phyloP scores from a whole-genome alignment of 2,888 invertebrate species.

The Seladonia tumulorum region DNA sequence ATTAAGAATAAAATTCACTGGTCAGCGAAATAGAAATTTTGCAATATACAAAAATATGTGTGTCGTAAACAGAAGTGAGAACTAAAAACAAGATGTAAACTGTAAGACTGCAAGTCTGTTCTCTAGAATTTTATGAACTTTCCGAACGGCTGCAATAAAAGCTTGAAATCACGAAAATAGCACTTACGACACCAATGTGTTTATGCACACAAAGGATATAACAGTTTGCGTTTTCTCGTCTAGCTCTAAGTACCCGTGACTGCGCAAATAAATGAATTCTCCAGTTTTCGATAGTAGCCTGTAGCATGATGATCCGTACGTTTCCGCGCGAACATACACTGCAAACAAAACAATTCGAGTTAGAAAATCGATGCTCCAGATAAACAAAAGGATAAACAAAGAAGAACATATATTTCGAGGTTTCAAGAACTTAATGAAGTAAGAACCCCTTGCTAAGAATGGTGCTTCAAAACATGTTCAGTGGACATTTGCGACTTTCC shows the following conservation, averaged over 20 bases:
- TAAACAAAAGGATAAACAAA: background rate
- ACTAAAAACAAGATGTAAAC: background rate
- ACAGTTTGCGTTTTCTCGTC: slow-evolving; percentile 91
- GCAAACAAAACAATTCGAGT: slow-evolving; percentile 66
- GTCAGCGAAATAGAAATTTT: background rate
- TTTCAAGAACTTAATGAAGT: background rate
- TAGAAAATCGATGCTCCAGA: background rate
- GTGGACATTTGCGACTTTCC: background rate
- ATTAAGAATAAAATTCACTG: background rate
- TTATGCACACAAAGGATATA: slow-evolving; percentile 94
- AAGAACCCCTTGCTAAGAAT: background rate
- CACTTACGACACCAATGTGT: slow-evolving; percentile 88
- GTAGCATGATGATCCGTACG: slow-evolving; percentile 94
- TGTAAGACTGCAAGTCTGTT: background rate
- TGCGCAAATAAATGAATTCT: slow-evolving; percentile 93
- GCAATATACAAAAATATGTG: background rate
- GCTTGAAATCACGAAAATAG: background rate
- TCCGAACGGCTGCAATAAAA: background rate
- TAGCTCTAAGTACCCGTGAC: slow-evolving; percentile 93
- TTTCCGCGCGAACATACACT: slow-evolving; percentile 94
- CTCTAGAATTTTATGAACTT: background rate
- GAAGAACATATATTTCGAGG: too few species aligned
- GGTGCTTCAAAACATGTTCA: too few species aligned
- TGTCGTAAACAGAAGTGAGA: background rate
- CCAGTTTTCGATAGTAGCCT: slow-evolving; percentile 92